Evolutionary conservation across 2,797 vertebrate genomes (phyloP).

Genomic region (Trachops cirrhosus): DNA sequence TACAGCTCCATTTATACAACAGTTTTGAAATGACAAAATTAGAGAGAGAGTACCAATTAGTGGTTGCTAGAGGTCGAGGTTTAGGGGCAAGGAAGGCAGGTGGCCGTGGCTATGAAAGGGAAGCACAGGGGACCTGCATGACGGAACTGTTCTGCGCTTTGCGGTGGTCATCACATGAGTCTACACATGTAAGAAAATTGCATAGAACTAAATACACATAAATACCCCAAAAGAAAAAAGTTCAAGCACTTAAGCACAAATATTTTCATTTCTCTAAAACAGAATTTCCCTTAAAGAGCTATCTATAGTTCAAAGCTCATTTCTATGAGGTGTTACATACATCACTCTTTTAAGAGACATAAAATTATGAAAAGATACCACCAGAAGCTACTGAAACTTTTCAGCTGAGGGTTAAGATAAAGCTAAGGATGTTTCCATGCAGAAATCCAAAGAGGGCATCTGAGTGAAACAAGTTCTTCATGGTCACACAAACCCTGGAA

Average conservation of each 20-base stretch:
- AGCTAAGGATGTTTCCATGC: not conserved
- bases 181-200: not conserved
- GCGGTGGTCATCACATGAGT: not conserved
- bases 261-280: not conserved
- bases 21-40: not conserved
- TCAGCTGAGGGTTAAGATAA: not conserved
- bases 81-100: not conserved
- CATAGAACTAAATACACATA: not conserved
- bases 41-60: not conserved
- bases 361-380: not conserved
- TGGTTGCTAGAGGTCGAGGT: not conserved
- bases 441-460: not conserved
- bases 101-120: not conserved
- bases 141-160: not conserved
- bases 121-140: no score
- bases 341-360: not conserved
- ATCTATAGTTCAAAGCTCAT: not conserved
- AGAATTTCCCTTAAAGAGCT: not conserved
- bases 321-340: not conserved
- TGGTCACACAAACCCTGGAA: not conserved
- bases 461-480: not conserved
- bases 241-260: not conserved
- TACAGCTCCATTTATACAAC: not conserved
- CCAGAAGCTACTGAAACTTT: not conserved
- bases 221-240: not conserved